Conservation (phyloP, 2,888 invertebrate species). For the Tipula helvola region DNA sequence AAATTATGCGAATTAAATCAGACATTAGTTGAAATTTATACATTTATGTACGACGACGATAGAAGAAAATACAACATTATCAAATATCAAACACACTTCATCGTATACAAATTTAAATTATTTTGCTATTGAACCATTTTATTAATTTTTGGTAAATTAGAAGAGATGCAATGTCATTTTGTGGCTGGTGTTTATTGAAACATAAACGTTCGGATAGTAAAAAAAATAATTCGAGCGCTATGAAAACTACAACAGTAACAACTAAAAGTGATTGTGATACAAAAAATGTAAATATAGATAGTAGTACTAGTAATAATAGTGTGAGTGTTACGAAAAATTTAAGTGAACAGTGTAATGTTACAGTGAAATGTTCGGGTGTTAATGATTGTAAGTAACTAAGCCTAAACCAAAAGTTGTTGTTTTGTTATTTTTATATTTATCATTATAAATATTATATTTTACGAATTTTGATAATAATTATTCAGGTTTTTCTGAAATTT, state of each 20-base stretch:
- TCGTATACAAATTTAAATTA: neutral
- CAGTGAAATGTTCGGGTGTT: neutral
- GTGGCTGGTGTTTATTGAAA: neutral
- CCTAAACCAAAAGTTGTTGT: neutral
- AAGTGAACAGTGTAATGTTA: neutral
- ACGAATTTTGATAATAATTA: neutral
- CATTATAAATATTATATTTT: neutral
- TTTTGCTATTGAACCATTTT: neutral
- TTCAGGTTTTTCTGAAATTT: neutral
- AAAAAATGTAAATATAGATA: neutral
- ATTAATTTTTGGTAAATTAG: neutral
- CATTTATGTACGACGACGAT: neutral
- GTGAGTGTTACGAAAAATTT: neutral
- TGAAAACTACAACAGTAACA: neutral
- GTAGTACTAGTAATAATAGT: neutral
- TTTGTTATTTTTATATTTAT: neutral
- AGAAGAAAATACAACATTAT: neutral
- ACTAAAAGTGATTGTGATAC: neutral
- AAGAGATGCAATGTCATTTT: constrained; percentile 4
- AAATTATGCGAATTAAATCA: neutral
- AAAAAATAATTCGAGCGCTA: neutral
- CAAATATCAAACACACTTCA: no score
- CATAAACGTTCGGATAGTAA: neutral
- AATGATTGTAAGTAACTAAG: neutral
- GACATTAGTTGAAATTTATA: neutral